phyloP scores from a whole-genome alignment of 2,797 vertebrate genomes.

The Monodelphis domestica region DNA sequence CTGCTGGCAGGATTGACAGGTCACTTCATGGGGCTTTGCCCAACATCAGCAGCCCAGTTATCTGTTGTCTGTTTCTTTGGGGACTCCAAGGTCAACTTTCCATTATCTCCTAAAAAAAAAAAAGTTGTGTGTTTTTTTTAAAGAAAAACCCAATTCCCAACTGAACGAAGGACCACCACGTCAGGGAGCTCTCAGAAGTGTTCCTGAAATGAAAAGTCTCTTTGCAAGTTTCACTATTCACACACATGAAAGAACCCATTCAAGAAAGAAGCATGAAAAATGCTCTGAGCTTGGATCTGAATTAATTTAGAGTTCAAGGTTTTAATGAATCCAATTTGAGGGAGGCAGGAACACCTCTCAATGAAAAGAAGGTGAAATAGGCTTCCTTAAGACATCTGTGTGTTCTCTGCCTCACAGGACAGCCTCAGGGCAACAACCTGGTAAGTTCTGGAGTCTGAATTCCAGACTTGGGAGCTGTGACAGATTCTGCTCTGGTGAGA shows the following conservation, averaged over 20 bases:
- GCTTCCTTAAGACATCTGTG: neutral
- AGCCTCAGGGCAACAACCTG: neutral
- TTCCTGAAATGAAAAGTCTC: neutral
- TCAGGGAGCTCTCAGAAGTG: neutral
- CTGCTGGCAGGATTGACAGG: neutral
- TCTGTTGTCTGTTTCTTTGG: neutral
- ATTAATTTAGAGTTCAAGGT: neutral
- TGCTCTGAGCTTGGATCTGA: neutral
- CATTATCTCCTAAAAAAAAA: too few relatives aligned
- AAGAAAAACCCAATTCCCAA: neutral
- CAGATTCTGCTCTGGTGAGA: neutral
- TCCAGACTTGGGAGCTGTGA: neutral
- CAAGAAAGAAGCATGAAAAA: neutral
- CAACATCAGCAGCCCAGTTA: neutral
- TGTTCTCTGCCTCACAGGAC: neutral
- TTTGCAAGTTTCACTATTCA: neutral
- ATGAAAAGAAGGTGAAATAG: neutral
- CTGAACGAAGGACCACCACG: neutral
- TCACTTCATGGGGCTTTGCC: neutral
- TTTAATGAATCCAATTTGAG: neutral
- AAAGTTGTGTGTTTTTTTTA: neutral
- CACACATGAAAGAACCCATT: neutral
- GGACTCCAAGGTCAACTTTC: neutral
- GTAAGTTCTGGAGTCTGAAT: neutral
- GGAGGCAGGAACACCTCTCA: neutral